A percentile compares a stretch with the other conserved stretches of the same genome.
phyloP scores from a whole-genome alignment of 2,888 invertebrate genomes.

The Sialis fuliginosa region DNA sequence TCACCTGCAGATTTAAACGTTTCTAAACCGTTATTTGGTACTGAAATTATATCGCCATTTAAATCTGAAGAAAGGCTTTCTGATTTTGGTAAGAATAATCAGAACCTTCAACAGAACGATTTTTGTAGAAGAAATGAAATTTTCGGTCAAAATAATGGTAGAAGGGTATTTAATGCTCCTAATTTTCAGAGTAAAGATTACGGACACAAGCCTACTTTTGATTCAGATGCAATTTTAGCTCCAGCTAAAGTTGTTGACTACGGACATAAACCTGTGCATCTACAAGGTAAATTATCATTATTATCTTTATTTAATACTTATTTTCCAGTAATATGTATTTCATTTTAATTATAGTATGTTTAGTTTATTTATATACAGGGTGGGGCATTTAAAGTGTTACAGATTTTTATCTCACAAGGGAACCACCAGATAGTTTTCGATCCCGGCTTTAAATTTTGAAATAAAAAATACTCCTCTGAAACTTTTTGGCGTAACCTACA shows the following conservation, averaged over 20 bases:
- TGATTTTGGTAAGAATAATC: too few relatives aligned
- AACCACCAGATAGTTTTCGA: too few relatives aligned
- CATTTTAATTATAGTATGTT: conserved; percentile 4
- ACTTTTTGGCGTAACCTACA: too few relatives aligned
- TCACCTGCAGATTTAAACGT: background rate
- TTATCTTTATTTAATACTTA: conserved; percentile 3
- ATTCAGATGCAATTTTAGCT: conserved; percentile 29
- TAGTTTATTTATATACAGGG: too few relatives aligned
- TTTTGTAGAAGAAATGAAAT: too few relatives aligned
- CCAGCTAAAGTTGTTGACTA: conserved; percentile 51
- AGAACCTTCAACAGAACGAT: too few relatives aligned
- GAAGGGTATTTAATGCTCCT: conserved; percentile 6
- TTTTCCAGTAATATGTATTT: background rate
- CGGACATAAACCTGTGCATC: conserved; percentile 38
- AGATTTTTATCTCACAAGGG: too few relatives aligned
- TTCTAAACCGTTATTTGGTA: conserved; percentile 2
- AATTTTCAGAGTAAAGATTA: background rate
- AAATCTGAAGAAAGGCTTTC: conserved; percentile 2
- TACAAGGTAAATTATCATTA: conserved; percentile 22
- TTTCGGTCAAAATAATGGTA: background rate
- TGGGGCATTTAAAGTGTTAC: too few relatives aligned
- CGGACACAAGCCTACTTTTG: background rate
- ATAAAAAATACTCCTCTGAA: too few relatives aligned
- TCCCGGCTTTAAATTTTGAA: too few relatives aligned
- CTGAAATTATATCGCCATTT: conserved; percentile 5